Evolutionary conservation across 2,113 vertebrate genomes (phyloP).

Genomic region (Poeciliopsis retropinna): DNA sequence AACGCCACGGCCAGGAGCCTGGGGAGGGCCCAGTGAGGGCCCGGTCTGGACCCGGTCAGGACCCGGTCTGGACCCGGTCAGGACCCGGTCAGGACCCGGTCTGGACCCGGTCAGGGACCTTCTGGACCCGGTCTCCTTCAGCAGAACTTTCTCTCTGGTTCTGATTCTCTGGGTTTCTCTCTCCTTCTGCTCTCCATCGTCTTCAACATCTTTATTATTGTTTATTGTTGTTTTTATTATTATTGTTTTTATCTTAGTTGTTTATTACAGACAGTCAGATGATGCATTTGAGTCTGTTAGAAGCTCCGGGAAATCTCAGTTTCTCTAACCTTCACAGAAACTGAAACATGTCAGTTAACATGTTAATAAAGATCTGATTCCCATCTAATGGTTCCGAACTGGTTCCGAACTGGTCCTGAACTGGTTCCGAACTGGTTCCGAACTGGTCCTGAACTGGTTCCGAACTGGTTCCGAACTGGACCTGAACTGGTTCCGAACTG

Average conservation of each 20-base stretch:
- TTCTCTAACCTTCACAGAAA: background rate
- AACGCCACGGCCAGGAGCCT: conserved; percentile 83
- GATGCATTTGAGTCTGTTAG: background rate
- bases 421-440: no score
- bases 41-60: conserved; percentile 14
- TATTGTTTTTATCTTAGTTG: background rate
- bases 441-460: no score
- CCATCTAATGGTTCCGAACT: background rate
- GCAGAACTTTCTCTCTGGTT: background rate
- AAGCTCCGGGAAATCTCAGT: background rate
- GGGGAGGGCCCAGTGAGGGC: conserved; percentile 40
- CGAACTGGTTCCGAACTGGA: no score
- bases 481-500: no score
- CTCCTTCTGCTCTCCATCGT: no score
- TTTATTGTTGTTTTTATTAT: no score
- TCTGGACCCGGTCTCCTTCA: no score
- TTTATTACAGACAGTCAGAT: background rate
- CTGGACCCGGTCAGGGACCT: no score
- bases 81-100: conserved; percentile 35
- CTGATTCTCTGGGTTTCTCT: no score
- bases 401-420: no score
- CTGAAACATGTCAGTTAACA: no score
- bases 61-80: conserved; percentile 7
- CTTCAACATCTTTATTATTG: no score
- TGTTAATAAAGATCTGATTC: background rate